These are phyloP conservation scores for Chascanopsetta lugubris DNA, from an alignment of 2,113 vertebrate genomes.

Conservation along the genomic window DNA sequence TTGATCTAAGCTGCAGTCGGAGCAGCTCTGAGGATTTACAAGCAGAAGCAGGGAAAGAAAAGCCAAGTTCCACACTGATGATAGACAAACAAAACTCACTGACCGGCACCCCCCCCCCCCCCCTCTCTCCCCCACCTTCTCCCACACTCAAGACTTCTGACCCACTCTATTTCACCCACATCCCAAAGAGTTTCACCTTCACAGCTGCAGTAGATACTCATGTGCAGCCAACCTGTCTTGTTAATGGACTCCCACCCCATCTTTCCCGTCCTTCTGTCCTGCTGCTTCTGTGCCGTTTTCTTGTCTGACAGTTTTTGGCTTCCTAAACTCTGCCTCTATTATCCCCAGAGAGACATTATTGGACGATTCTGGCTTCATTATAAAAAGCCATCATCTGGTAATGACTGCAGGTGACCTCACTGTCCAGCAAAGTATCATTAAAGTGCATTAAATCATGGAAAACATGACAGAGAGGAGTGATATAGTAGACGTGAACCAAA, in stretches of 20 bases:
- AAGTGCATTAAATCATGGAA: slow-evolving; percentile 56
- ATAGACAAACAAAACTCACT: slow-evolving; percentile 41
- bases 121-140: slow-evolving; percentile 25
- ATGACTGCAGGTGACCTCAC: slow-evolving; percentile 55
- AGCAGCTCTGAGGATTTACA: slow-evolving; percentile 62
- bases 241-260: slow-evolving; percentile 15
- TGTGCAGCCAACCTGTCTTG: neutral
- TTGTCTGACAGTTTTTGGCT: slow-evolving; percentile 35
- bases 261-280: neutral
- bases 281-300: slow-evolving; percentile 24
- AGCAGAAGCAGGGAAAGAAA: slow-evolving; percentile 60
- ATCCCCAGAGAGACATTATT: slow-evolving; percentile 44
- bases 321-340: slow-evolving; percentile 26
- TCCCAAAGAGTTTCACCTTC: slow-evolving; percentile 7
- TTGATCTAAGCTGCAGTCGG: slow-evolving; percentile 58
- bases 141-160: slow-evolving; percentile 8
- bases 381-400: slow-evolving; percentile 63
- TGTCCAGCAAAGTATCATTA: slow-evolving; percentile 34
- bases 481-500: neutral
- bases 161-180: neutral
- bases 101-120: slow-evolving; percentile 2
- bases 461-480: slow-evolving; percentile 27
- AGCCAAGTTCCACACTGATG: slow-evolving; percentile 63
- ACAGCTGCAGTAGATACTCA: slow-evolving; percentile 1
- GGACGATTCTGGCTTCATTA: slow-evolving; percentile 47